phyloP scores from a whole-genome alignment of 2,797 vertebrate genomes.

The Sternarchorhynchus goeldii region DNA sequence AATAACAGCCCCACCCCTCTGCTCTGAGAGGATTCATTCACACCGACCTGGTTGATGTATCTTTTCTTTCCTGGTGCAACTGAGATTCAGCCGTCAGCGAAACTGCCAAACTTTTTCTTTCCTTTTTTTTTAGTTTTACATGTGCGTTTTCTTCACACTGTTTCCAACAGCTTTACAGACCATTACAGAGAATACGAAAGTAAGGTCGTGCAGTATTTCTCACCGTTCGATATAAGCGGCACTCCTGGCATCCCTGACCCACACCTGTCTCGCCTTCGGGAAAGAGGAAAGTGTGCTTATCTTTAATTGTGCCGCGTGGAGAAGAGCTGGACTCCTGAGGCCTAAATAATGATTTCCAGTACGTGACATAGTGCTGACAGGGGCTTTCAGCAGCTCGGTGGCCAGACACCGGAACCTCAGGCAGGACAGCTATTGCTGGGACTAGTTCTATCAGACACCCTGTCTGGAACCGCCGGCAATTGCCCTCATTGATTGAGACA shows the following conservation, averaged over 20 bases:
- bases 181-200: not conserved
- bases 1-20: slow-evolving; percentile 8
- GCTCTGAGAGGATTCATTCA: not conserved
- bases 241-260: slow-evolving; percentile 13
- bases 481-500: slow-evolving; percentile 77
- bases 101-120: no score
- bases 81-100: no score
- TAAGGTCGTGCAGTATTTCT: not conserved
- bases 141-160: not conserved
- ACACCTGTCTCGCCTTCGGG: slow-evolving; percentile 11
- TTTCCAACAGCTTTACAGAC: not conserved
- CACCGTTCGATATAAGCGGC: not conserved
- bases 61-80: not conserved
- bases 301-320: slow-evolving; percentile 59
- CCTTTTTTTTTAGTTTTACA: no score
- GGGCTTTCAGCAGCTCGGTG: slow-evolving; percentile 61
- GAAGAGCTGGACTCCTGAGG: slow-evolving; percentile 54
- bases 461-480: slow-evolving; percentile 76
- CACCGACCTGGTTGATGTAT: not conserved
- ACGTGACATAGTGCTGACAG: slow-evolving; percentile 64
- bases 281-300: slow-evolving; percentile 50
- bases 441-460: slow-evolving; percentile 67
- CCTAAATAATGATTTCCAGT: slow-evolving; percentile 64
- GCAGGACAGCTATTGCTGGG: slow-evolving; percentile 52
- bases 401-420: slow-evolving; percentile 68